phyloP scores from a whole-genome alignment of 2,797 vertebrate species.

The Thamnophis elegans region DNA sequence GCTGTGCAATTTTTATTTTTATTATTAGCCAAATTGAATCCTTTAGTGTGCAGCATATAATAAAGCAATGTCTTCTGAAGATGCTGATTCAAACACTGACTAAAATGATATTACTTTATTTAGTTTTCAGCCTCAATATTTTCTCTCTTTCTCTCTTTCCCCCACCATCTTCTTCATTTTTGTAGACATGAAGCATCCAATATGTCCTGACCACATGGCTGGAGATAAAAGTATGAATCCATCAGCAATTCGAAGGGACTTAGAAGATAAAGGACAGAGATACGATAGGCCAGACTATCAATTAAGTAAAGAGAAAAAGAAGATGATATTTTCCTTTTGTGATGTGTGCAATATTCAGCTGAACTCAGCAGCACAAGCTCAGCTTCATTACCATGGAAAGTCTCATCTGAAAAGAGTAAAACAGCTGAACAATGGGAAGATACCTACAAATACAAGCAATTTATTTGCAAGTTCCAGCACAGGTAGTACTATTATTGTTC shows the following conservation, averaged over 20 bases:
- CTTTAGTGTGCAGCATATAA: background rate
- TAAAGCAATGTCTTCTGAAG: background rate
- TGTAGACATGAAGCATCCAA: conserved; percentile 78
- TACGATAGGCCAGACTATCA: conserved; percentile 70
- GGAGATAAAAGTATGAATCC: conserved; percentile 81
- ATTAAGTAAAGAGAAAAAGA: conserved; percentile 78
- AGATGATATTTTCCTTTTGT: conserved; percentile 82
- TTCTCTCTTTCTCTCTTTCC: background rate
- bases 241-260: conserved; percentile 66
- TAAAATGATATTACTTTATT: conserved; percentile 1
- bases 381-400: conserved; percentile 86
- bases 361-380: conserved; percentile 83
- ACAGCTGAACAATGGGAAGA: conserved; percentile 81
- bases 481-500: conserved; percentile 64
- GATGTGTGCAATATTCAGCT: conserved; percentile 87
- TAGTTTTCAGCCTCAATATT: conserved; percentile 9
- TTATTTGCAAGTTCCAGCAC: conserved; percentile 66
- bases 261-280: conserved; percentile 77
- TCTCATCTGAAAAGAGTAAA: conserved; percentile 84
- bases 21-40: conserved; percentile 7
- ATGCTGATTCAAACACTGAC: conserved; percentile 8
- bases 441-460: conserved; percentile 61
- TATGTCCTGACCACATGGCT: conserved; percentile 73
- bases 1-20: conserved; percentile 24
- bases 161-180: conserved; percentile 5